A percentile compares a stretch with the other conserved stretches of the same genome.
These are phyloP conservation scores for Ceyx cyanopectus DNA, from an alignment of 2,113 vertebrate species.

Conservation along the genomic window DNA sequence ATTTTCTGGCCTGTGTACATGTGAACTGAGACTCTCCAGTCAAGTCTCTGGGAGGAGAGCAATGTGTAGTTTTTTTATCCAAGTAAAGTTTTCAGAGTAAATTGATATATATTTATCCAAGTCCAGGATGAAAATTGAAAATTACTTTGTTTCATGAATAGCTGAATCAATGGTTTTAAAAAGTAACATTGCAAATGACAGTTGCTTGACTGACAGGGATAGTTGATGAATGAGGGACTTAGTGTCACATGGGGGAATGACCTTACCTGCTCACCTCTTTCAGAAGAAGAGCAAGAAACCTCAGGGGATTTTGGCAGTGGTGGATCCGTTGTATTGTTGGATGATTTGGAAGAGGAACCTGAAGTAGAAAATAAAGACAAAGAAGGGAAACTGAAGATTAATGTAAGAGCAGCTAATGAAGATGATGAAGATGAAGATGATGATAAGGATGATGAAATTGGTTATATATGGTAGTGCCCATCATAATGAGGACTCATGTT, in stretches of 20 bases:
- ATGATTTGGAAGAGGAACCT: conserved; percentile 90
- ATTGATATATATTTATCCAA: neutral
- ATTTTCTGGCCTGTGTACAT: neutral
- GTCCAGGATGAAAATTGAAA: neutral
- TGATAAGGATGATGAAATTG: conserved; percentile 93
- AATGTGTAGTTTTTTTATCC: rapidly evolving
- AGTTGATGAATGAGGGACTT: neutral
- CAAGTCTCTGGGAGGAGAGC: neutral
- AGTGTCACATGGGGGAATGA: neutral
- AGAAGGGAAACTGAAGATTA: conserved; percentile 85
- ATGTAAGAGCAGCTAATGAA: conserved; percentile 86
- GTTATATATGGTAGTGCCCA: conserved; percentile 87
- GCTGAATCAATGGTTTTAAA: neutral
- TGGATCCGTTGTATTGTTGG: conserved; percentile 86
- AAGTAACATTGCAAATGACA: neutral
- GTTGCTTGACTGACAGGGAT: neutral
- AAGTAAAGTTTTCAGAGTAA: neutral
- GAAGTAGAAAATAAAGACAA: conserved; percentile 83
- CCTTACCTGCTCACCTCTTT: conserved; percentile 50
- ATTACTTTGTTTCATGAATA: neutral
- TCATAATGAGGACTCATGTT: conserved; percentile 61
- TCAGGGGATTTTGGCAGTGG: conserved; percentile 96
- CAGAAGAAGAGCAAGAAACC: conserved; percentile 94
- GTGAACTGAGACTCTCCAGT: neutral
- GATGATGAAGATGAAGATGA: conserved; percentile 95